Percentiles rank a stretch among this genome's conserved stretches.
phyloP scores from a whole-genome alignment of 2,888 invertebrate species.

The Hirtodrosophila duncani region DNA sequence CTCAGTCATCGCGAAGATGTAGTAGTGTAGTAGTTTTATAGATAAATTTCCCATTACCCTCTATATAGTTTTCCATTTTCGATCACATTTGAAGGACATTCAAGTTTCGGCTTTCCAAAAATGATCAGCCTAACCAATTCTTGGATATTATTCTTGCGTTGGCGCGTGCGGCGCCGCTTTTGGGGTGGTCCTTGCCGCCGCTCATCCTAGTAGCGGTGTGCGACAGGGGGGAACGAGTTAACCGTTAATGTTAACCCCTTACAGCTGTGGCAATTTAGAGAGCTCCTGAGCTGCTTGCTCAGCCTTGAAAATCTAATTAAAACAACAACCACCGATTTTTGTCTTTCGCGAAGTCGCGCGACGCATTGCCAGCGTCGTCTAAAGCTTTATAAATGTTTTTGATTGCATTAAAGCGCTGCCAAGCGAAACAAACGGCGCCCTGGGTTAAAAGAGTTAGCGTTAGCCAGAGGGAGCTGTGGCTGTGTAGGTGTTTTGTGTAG shows the following conservation, averaged over 20 bases:
- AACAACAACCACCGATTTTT: conserved; percentile 72
- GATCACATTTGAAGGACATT: too few relatives aligned
- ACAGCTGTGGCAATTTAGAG: conserved; percentile 66
- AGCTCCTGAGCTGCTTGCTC: conserved; percentile 34
- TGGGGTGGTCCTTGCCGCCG: neutral
- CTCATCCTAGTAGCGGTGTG: neutral
- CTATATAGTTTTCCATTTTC: too few relatives aligned
- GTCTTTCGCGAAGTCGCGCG: conserved; percentile 30
- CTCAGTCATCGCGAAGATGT: too few relatives aligned
- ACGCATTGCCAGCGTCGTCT: conserved; percentile 32
- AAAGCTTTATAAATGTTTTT: conserved; percentile 69
- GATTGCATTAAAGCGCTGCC: conserved; percentile 70
- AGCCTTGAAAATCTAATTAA: conserved; percentile 71
- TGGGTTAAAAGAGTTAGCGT: neutral
- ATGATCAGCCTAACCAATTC: too few relatives aligned
- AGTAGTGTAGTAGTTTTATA: too few relatives aligned
- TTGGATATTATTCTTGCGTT: too few relatives aligned
- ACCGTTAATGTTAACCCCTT: conserved; percentile 61
- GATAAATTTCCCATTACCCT: too few relatives aligned
- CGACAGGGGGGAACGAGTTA: conserved; percentile 41
- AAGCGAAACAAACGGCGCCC: conserved; percentile 43
- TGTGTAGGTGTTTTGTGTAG: conserved; percentile 2
- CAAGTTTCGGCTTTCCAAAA: too few relatives aligned
- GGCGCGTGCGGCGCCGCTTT: neutral
- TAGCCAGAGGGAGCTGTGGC: neutral